Evolutionary conservation across 2,888 invertebrate species (phyloP), one percentile per base, ranked within the genome.

Genomic region (Drosophila nigritarsus): DNA sequence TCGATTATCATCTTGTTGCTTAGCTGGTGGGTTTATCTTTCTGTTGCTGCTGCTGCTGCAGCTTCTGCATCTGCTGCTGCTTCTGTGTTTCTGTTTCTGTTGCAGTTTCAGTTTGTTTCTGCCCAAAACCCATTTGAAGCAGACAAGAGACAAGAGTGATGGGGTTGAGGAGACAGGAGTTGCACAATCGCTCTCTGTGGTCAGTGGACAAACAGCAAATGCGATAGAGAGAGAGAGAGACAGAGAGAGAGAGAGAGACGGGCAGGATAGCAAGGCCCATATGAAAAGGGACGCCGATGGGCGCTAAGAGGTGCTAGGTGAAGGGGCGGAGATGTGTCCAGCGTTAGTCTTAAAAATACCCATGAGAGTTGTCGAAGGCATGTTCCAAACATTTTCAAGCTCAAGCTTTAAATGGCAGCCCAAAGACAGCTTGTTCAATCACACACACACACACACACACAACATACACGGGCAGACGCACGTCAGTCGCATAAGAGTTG

Each of bases 341-440:
- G 75, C 77, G 85, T 73, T 82, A 73, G 89, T 86, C 85, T 88
- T 87, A 86, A 89, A 45, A 86, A 89, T 89, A 87, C 89, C 85
- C 85, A 82, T 75, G 87, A 82, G 85, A 86, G 40, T 56, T 87
- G 85, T 85, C 89, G 85, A 89, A 87, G 88, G 87, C 88, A 85
- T 87, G 85, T 86, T 89, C 87, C 85, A 89, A 86, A 68, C 49
- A 83, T 87, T 89, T 85, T 84, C 78, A 87, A 89, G 87, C 85
- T 82, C 87, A 84, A 87, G 75, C 78, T 89, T 69, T 66, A 71
- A 86, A 76, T 83, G 89, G 79, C 76, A 83, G 83, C 62, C 62
- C 72, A 88, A 67, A 78, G 73, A 75, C 78, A 67, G 75, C 80
- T 73, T 66, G 72, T 54, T 63, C 62, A 78, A 30, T 50, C 50